phyloP scores from a whole-genome alignment of 2,797 vertebrate species.

The Streptopelia turtur region DNA sequence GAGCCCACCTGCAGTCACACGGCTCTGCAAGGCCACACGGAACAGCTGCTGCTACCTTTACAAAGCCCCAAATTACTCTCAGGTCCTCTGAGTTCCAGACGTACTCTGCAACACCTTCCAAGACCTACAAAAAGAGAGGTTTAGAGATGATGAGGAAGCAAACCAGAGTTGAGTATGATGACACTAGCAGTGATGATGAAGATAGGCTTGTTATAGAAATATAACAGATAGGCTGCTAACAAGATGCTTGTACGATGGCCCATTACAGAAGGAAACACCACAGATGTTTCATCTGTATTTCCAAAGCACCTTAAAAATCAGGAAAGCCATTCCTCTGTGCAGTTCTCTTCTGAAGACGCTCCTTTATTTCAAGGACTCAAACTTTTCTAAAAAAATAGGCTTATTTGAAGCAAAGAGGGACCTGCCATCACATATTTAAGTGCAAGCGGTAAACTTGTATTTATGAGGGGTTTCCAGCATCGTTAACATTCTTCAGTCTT shows the following conservation, averaged over 20 bases:
- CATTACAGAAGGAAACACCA: background rate
- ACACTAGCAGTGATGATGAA: conserved; percentile 83
- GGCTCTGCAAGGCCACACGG: background rate
- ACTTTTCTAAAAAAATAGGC: background rate
- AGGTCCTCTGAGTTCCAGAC: background rate
- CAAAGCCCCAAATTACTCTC: background rate
- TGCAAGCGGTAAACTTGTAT: background rate
- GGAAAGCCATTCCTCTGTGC: conserved; percentile 57
- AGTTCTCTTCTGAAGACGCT: background rate
- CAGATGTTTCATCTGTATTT: background rate
- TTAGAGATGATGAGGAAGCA: conserved; percentile 80
- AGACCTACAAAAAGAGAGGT: conserved; percentile 68
- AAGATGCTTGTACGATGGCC: background rate
- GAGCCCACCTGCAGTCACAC: background rate
- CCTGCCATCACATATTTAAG: background rate
- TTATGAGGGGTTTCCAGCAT: background rate
- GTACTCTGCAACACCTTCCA: conserved; percentile 12
- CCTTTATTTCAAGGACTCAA: background rate
- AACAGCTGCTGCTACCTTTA: background rate
- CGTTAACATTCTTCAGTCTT: background rate
- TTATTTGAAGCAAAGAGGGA: background rate
- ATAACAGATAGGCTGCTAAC: conserved; percentile 20
- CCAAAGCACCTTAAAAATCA: background rate
- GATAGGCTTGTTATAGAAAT: conserved; percentile 83
- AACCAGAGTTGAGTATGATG: conserved; percentile 75